Conservation (phyloP, 2,797 vertebrate genomes). For the Rhabdophis nuchalis region DNA sequence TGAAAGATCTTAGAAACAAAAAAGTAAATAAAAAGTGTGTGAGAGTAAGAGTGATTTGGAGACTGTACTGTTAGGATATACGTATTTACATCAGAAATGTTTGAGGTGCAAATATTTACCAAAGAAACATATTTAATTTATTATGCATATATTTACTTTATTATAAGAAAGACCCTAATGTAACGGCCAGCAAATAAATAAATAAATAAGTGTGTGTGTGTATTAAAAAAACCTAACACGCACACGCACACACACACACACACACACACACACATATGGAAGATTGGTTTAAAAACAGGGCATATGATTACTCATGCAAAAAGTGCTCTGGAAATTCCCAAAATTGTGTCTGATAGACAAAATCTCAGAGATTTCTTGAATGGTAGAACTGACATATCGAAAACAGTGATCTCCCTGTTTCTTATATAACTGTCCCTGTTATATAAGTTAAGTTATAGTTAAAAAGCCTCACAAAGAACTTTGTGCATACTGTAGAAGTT, state of each 20-base stretch:
- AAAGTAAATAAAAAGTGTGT: neutral
- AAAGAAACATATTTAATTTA: neutral
- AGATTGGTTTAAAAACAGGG: neutral
- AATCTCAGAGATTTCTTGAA: neutral
- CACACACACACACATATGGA: too few relatives aligned
- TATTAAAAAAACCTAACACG: too few relatives aligned
- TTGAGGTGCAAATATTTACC: neutral
- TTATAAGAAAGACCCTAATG: too few relatives aligned
- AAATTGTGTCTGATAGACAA: neutral
- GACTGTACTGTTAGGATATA: neutral
- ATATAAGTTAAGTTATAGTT: neutral
- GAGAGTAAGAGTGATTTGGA: neutral
- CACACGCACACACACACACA: too few relatives aligned
- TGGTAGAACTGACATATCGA: neutral
- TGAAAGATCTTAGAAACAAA: neutral
- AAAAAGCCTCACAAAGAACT: neutral
- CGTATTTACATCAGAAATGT: neutral
- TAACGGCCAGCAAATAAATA: too few relatives aligned
- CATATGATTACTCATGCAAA: neutral
- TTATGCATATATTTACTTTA: too few relatives aligned
- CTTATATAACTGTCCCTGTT: neutral
- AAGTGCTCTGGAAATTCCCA: neutral
- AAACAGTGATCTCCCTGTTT: neutral
- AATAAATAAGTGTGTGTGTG: too few relatives aligned
- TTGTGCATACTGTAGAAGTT: neutral